These are phyloP conservation scores for Coracias cyanogaster DNA, from an alignment of 2,797 vertebrate genomes.

Conservation along the genomic window DNA sequence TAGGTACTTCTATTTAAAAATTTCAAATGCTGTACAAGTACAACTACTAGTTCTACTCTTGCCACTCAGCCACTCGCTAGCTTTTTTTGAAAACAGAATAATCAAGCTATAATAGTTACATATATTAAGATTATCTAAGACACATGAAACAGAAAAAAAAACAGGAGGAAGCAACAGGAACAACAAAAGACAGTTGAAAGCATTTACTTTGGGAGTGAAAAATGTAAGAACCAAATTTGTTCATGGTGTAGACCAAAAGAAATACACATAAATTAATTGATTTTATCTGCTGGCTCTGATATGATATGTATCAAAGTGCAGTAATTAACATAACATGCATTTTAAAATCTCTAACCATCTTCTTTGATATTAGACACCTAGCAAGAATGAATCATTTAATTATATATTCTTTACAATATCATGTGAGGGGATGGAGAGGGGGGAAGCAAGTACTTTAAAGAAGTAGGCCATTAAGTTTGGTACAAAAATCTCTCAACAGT, in stretches of 20 bases:
- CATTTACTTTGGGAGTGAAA: not conserved
- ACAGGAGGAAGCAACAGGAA: not conserved
- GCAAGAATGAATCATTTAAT: not conserved
- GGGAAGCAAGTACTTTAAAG: not conserved
- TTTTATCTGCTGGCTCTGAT: not conserved
- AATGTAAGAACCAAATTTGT: not conserved
- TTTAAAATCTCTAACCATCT: not conserved
- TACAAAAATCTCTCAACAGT: not conserved
- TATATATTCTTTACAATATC: not conserved
- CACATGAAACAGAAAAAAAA: not conserved
- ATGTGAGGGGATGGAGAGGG: no score
- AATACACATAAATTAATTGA: not conserved
- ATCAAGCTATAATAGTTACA: not conserved
- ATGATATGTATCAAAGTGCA: not conserved
- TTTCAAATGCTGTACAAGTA: not conserved
- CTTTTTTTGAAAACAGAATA: not conserved
- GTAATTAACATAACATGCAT: not conserved
- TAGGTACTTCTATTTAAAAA: not conserved
- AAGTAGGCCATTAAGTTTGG: not conserved
- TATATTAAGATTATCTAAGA: not conserved
- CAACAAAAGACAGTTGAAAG: not conserved
- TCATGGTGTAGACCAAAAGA: not conserved
- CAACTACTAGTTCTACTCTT: not conserved
- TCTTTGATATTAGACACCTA: not conserved
- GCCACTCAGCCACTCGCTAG: not conserved